Percentiles rank a stretch among this genome's conserved stretches.
Conservation (phyloP, 2,113 vertebrate genomes). For the Hyaena hyaena region DNA sequence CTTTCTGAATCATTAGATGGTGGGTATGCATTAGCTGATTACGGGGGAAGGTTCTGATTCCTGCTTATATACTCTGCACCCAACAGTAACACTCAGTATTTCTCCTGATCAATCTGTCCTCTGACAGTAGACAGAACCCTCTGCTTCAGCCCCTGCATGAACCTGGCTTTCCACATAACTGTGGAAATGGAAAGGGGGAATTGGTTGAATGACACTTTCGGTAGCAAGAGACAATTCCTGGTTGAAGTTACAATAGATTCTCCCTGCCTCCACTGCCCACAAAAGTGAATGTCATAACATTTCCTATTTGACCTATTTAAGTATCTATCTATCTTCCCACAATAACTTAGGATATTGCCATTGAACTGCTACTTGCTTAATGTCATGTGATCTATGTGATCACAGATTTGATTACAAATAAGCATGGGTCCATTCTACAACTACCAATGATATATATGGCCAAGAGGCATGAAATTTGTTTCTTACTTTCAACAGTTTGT, state of each 20-base stretch:
- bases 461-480: background rate
- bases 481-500: background rate
- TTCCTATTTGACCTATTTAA: background rate
- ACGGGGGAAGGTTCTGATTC: background rate
- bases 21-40: background rate
- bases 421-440: background rate
- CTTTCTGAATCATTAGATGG: background rate
- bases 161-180: background rate
- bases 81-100: background rate
- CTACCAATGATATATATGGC: background rate
- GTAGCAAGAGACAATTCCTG: background rate
- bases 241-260: background rate
- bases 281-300: background rate
- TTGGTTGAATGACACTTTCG: background rate
- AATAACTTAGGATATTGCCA: background rate
- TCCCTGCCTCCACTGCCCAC: background rate
- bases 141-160: background rate
- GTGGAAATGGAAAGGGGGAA: background rate
- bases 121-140: background rate
- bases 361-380: background rate
- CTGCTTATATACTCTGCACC: background rate
- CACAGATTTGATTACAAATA: constrained; percentile 17
- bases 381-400: background rate
- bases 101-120: background rate
- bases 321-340: background rate